phyloP scores from a whole-genome alignment of 2,113 vertebrate species.

The Cricetomys ansorgei region DNA sequence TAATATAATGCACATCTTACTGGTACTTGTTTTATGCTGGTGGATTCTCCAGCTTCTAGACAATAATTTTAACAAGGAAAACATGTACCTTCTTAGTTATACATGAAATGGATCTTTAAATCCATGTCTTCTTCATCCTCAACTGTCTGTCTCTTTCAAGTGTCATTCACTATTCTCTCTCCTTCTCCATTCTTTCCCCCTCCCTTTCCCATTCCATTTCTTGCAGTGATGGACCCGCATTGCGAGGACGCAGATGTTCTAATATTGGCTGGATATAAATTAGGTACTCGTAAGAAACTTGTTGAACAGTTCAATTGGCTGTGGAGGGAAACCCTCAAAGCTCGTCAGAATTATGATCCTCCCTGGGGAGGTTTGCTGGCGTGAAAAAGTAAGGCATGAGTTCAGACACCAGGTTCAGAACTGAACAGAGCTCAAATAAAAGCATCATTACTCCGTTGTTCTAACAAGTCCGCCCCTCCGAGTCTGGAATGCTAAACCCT shows the following conservation, averaged over 20 bases:
- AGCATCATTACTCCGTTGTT: not conserved
- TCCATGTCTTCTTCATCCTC: not conserved
- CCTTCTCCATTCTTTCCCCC: not conserved
- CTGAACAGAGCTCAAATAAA: slow-evolving; percentile 1
- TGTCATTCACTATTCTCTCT: not conserved
- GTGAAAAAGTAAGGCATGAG: not conserved
- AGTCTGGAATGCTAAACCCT: not conserved
- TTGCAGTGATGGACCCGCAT: not conserved
- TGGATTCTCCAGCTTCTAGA: not conserved
- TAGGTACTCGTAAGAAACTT: not conserved
- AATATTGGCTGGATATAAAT: not conserved
- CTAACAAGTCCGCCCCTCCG: not conserved
- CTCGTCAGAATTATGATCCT: not conserved
- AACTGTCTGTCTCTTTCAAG: accelerated
- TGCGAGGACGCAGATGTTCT: not conserved
- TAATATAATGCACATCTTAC: not conserved
- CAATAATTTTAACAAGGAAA: not conserved
- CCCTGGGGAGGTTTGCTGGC: not conserved
- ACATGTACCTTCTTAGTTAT: not conserved
- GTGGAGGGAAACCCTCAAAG: not conserved
- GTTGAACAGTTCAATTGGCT: slow-evolving; percentile 16
- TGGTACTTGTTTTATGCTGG: not conserved
- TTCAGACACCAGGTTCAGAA: slow-evolving; percentile 46
- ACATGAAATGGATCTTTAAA: not conserved
- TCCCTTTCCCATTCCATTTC: not conserved